Conservation (phyloP, 2,888 invertebrate species). For the Esperia sulphurella region DNA sequence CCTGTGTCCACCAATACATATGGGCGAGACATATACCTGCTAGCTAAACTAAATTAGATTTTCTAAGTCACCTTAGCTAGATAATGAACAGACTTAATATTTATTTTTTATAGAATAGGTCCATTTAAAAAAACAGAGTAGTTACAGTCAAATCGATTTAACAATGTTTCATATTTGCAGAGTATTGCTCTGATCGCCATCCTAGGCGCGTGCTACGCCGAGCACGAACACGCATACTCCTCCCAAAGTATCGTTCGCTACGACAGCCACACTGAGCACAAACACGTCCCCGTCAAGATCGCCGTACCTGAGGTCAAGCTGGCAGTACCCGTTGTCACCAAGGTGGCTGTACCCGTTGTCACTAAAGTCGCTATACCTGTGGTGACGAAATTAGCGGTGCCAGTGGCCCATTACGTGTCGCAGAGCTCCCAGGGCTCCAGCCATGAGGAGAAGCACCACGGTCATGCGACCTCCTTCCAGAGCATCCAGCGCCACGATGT, state of each 20-base stretch:
- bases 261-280: conserved; percentile 6
- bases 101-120: too few species aligned
- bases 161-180: conserved; percentile 17
- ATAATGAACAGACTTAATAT: too few species aligned
- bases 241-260: conserved; percentile 32
- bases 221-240: conserved; percentile 31
- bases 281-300: conserved; percentile 27
- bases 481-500: conserved; percentile 47
- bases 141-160: too few species aligned
- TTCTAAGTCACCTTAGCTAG: too few species aligned
- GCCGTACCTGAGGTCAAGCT: conserved; percentile 46
- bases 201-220: conserved; percentile 28
- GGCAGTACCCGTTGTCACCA: conserved; percentile 46
- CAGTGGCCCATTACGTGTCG: conserved; percentile 25
- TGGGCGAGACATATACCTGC: too few species aligned
- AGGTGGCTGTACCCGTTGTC: conserved; percentile 50
- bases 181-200: conserved; percentile 25
- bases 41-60: too few species aligned
- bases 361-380: conserved; percentile 18
- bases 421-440: conserved; percentile 5
- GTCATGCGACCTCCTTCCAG: conserved; percentile 48
- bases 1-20: too few species aligned
- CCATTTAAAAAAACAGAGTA: too few species aligned
- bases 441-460: not conserved
- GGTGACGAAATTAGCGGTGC: conserved; percentile 15